Conservation (phyloP, 2,113 vertebrate genomes). For the Megalops atlanticus region DNA sequence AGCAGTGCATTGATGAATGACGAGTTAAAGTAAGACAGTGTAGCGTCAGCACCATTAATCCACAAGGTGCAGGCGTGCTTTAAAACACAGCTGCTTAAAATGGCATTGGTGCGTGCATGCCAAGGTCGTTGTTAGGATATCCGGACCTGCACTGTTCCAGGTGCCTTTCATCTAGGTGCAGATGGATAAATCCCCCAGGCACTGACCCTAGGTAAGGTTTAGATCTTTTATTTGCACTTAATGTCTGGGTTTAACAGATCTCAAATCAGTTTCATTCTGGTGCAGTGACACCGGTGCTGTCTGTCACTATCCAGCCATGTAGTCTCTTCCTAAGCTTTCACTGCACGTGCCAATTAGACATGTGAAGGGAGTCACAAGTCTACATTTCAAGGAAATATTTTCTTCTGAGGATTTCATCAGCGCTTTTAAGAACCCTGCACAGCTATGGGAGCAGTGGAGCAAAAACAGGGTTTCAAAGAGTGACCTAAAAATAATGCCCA, state of each 20-base stretch:
- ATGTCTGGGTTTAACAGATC: background rate
- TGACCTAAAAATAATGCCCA: background rate
- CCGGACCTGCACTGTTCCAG: background rate
- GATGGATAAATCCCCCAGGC: constrained; percentile 1
- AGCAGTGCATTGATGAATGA: too few relatives aligned
- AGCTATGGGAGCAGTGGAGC: background rate
- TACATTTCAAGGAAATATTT: background rate
- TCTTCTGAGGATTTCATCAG: background rate
- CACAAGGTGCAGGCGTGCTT: background rate
- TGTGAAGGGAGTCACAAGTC: background rate
- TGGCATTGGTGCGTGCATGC: background rate
- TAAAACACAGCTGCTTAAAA: background rate
- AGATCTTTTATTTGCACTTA: background rate
- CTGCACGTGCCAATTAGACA: background rate
- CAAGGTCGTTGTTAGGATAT: background rate
- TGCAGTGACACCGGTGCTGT: too few relatives aligned
- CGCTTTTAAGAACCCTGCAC: background rate
- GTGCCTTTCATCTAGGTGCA: background rate
- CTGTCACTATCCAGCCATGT: background rate
- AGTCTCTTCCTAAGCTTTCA: background rate
- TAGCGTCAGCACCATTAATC: constrained; percentile 14
- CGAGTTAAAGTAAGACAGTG: too few relatives aligned
- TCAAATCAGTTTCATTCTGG: background rate
- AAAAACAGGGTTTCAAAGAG: background rate
- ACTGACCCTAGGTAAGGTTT: background rate